Percentiles rank a stretch among this genome's conserved stretches.
Conservation (phyloP, 2,113 vertebrate species). For the Beaufortia kweichowensis region DNA sequence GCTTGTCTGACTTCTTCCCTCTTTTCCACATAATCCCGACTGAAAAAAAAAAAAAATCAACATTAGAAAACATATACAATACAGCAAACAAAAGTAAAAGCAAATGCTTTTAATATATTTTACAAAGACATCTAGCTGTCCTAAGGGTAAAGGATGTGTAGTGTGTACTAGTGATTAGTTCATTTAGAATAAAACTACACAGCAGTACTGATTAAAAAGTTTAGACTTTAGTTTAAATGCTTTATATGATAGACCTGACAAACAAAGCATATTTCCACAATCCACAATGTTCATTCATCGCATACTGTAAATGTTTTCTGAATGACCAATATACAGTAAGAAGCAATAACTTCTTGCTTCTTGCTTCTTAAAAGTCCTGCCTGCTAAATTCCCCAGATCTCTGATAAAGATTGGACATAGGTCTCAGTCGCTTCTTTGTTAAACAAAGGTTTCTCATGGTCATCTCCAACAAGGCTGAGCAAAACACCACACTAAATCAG, state of each 20-base stretch:
- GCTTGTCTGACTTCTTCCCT: slow-evolving; percentile 89
- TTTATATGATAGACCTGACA: slow-evolving; percentile 25
- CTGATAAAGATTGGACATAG: slow-evolving; percentile 35
- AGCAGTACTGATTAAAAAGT: background rate
- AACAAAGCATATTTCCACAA: slow-evolving; percentile 14
- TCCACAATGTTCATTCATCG: background rate
- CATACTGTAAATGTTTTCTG: slow-evolving; percentile 1
- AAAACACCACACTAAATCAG: background rate
- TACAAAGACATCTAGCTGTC: background rate
- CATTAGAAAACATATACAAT: slow-evolving; percentile 18
- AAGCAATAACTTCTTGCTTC: slow-evolving; percentile 48
- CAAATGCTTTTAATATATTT: background rate
- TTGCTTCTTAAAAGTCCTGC: too few species aligned
- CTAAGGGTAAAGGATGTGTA: background rate
- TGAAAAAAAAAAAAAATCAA: slow-evolving; percentile 63
- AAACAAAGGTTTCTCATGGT: background rate
- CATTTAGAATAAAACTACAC: too few species aligned
- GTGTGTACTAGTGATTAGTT: background rate
- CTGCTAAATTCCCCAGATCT: slow-evolving; percentile 32
- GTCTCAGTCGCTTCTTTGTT: background rate
- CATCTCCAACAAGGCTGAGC: too few species aligned
- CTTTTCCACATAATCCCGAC: slow-evolving; percentile 89
- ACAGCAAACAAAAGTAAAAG: background rate
- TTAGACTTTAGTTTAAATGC: background rate
- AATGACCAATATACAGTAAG: slow-evolving; percentile 46